Evolutionary conservation across 2,113 vertebrate species (phyloP).

Genomic region (Platanista minor): DNA sequence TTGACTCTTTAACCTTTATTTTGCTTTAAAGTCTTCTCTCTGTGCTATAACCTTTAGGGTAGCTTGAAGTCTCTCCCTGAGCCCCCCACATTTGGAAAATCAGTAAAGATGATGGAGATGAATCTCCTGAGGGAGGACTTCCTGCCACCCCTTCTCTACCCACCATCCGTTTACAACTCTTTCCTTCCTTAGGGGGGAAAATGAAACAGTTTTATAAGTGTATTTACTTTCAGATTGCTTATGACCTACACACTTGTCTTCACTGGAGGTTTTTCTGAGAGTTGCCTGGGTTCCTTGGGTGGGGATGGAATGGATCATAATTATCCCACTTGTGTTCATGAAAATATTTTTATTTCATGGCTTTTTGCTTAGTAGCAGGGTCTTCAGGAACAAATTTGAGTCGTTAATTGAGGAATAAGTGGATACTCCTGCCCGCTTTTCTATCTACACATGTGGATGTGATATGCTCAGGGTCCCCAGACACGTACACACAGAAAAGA

Average conservation of each 20-base stretch:
- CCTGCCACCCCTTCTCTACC: too few relatives aligned
- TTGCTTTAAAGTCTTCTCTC: background rate
- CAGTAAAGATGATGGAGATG: background rate
- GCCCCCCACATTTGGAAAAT: background rate
- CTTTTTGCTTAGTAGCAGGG: background rate
- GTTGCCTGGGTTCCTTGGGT: background rate
- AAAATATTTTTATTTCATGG: background rate
- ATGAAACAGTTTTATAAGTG: too few relatives aligned
- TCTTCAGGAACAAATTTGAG: background rate
- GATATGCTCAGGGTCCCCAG: background rate
- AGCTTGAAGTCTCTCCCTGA: background rate
- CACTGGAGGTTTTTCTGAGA: background rate
- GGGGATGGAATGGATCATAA: background rate
- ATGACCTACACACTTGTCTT: background rate
- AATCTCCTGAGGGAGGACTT: background rate
- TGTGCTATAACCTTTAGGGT: background rate
- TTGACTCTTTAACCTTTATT: background rate
- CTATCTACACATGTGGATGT: background rate
- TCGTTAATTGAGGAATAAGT: background rate
- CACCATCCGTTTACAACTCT: too few relatives aligned
- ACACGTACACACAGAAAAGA: background rate
- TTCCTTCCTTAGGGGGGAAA: background rate
- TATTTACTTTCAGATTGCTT: background rate
- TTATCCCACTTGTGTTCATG: background rate
- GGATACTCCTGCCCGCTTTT: background rate